Base-by-base conservation (phyloP, 1,140 invertebrate genomes). In the Bombus balteatus region DNA sequence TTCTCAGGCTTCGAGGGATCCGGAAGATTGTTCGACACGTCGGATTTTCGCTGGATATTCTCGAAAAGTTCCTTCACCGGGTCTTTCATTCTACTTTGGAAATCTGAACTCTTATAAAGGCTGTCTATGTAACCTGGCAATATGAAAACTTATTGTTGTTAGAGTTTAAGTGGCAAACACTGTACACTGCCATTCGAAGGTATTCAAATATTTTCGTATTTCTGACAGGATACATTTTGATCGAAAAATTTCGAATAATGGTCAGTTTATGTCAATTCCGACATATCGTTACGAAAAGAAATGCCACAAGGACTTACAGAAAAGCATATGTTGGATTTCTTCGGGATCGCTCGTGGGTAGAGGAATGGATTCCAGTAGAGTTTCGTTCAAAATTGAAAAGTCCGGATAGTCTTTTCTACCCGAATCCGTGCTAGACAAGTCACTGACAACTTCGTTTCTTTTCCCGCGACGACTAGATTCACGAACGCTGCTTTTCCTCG, bases 31-130 rank as follows among this genome's bases (percentile, higher is more conserved):
- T 76, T 32, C 3, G n/a, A 39, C 22, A 25, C 13, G 18, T 32
- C 62, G 10, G 57, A 15, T 81, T 81, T 62, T 12, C 37, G 62
- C 53, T 93, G 57, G 2, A 74, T 13, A 66, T 71, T 79, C 70
- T 91, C 86, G 68, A 91, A 91, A 32, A 93, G 65, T 43, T 92
- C 87, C 65, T 83, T 84, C 34, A 94, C 76, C 12, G 93, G 93
- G 88, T 94, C 91, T 70, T 81, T 91, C 79, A 89, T 92, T 53
- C 34, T 91, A 53, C 83, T 53, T 5, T 12, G 62, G 81, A 92
- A 93, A 70, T 89, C 81, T 4, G 77, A 18, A 37, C 85, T 37
- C 57, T 90, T 74, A 37, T 89, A 88, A 10, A 93, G 79, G 75
- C 76, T 88, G 22, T 92, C 90, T 53, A 93, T 91, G 65, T 92